Conservation (phyloP, 1,140 invertebrate species). For the Pristionchus pacificus region DNA sequence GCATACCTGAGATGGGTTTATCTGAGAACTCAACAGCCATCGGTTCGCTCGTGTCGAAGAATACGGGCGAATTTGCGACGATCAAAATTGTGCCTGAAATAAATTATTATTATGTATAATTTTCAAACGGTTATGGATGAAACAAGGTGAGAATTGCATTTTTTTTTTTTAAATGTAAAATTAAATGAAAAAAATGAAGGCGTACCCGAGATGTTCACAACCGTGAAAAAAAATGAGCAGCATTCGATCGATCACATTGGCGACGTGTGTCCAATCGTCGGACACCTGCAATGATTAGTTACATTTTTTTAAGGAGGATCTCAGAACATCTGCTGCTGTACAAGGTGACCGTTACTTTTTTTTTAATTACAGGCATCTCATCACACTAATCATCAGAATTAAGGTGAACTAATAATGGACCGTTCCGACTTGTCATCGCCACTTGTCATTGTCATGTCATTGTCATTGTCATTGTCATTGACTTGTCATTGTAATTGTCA, state of each 20-base stretch:
- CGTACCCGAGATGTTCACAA: conserved; percentile 71
- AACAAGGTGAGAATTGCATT: too few species aligned
- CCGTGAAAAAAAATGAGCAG: conserved; percentile 92
- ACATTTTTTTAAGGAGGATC: too few species aligned
- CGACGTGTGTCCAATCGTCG: conserved; percentile 95
- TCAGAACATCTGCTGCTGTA: too few species aligned
- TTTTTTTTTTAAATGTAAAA: too few species aligned
- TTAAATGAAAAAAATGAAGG: not conserved
- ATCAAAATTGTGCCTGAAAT: conserved; percentile 69
- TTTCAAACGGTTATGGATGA: too few species aligned
- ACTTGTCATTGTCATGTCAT: not conserved
- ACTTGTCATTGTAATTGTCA: too few species aligned
- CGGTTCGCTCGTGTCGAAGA: conserved; percentile 80
- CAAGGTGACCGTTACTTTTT: too few species aligned
- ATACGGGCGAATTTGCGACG: conserved; percentile 85
- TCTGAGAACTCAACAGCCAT: not conserved
- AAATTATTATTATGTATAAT: conserved; percentile 73
- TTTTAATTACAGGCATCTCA: too few species aligned
- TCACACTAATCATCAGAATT: too few species aligned
- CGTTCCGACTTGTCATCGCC: too few species aligned
- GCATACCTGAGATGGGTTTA: too few species aligned
- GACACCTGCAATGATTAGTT: conserved; percentile 56
- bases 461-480: not conserved
- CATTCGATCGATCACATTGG: conserved; percentile 95
- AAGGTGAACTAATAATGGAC: too few species aligned